phyloP scores from a whole-genome alignment of 2,113 vertebrate species.

The Pteropus alecto region DNA sequence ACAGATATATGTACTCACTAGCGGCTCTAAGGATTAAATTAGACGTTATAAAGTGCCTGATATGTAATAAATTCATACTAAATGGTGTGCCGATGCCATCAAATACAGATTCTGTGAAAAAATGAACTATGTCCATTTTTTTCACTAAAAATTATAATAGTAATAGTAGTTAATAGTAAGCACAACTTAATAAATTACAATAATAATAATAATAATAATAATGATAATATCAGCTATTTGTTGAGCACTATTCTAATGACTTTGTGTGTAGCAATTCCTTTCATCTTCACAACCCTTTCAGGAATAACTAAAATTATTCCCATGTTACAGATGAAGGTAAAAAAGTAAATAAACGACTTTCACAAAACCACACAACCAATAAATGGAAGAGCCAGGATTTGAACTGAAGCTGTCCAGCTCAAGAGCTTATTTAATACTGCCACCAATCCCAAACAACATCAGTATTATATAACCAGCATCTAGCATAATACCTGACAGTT shows the following conservation, averaged over 20 bases:
- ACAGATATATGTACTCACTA: not conserved
- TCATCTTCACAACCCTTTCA: not conserved
- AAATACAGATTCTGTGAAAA: not conserved
- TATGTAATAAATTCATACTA: slow-evolving; percentile 24
- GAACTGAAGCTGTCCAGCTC: not conserved
- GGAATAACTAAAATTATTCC: not conserved
- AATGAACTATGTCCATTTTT: not conserved
- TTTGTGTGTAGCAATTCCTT: not conserved
- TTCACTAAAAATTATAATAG: not conserved
- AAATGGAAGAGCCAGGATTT: not conserved
- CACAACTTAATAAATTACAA: not conserved
- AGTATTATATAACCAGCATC: not conserved
- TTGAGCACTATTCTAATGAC: not conserved
- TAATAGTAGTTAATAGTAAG: not conserved
- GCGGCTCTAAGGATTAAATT: not conserved
- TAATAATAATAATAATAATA: not conserved
- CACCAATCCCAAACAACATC: not conserved
- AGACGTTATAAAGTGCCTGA: not conserved
- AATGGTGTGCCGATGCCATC: not conserved
- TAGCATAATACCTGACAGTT: not conserved
- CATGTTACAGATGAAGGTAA: not conserved
- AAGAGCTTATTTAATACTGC: not conserved
- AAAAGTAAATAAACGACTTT: not conserved
- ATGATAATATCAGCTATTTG: not conserved
- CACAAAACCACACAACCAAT: not conserved